phyloP scores from a whole-genome alignment of 2,888 invertebrate genomes.

The Cactoblastis cactorum region DNA sequence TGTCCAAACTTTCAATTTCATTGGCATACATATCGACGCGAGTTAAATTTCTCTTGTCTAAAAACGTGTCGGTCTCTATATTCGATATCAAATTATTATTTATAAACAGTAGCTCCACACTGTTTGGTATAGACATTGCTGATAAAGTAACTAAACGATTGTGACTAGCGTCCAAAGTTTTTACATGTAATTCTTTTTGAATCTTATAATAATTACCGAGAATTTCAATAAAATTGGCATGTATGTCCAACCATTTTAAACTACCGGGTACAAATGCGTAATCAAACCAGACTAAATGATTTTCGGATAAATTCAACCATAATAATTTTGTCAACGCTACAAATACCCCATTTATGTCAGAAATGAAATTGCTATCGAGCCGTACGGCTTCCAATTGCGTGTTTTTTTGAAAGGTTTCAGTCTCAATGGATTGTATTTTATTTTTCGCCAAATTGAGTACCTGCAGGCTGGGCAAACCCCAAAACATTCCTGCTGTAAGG shows the following conservation, averaged over 20 bases:
- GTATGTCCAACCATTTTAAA: slow-evolving; percentile 93
- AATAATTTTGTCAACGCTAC: slow-evolving; percentile 89
- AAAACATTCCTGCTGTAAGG: slow-evolving; percentile 91
- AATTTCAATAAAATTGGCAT: slow-evolving; percentile 92
- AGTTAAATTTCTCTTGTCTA: slow-evolving; percentile 89
- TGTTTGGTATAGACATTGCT: slow-evolving; percentile 90
- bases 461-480: slow-evolving; percentile 89
- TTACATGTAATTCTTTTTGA: slow-evolving; percentile 87
- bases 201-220: slow-evolving; percentile 93
- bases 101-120: slow-evolving; percentile 91
- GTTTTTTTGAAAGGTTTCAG: slow-evolving; percentile 91
- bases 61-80: slow-evolving; percentile 90
- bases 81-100: slow-evolving; percentile 92
- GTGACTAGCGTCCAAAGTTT: slow-evolving; percentile 93
- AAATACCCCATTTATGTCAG: slow-evolving; percentile 94
- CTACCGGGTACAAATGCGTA: slow-evolving; percentile 93
- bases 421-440: slow-evolving; percentile 90
- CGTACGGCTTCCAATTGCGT: slow-evolving; percentile 91
- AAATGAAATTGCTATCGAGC: slow-evolving; percentile 91
- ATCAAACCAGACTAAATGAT: slow-evolving; percentile 95
- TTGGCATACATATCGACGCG: slow-evolving; percentile 95
- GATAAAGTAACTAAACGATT: slow-evolving; percentile 90
- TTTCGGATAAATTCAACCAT: slow-evolving; percentile 93
- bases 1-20: slow-evolving; percentile 88
- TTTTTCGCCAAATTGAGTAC: slow-evolving; percentile 94